Conservation (phyloP, 2,113 vertebrate species). For the Aegotheles bennettii region DNA sequence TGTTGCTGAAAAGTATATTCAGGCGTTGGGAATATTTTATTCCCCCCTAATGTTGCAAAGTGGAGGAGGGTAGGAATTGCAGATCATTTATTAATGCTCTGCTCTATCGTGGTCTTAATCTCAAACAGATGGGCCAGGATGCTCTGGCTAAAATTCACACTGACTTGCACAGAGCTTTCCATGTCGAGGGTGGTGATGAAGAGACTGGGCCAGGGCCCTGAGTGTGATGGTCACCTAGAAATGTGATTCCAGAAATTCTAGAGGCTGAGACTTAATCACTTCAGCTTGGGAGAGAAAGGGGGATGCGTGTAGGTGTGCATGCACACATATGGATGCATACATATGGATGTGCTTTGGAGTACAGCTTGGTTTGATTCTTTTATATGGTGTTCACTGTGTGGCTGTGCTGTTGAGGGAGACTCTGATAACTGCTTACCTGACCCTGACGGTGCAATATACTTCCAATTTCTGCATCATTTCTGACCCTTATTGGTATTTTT, state of each 20-base stretch:
- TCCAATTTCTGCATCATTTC: background rate
- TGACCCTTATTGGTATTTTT: background rate
- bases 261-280: background rate
- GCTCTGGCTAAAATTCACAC: background rate
- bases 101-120: slow-evolving; percentile 24
- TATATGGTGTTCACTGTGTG: background rate
- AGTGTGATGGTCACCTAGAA: background rate
- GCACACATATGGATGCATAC: background rate
- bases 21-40: background rate
- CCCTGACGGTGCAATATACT: background rate
- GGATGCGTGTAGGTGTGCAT: background rate
- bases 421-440: background rate
- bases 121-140: slow-evolving; percentile 12
- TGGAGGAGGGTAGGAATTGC: background rate
- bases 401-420: background rate
- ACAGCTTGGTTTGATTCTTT: background rate
- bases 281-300: background rate
- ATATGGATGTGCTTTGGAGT: background rate
- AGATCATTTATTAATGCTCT: slow-evolving; percentile 37
- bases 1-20: slow-evolving; percentile 6
- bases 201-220: background rate
- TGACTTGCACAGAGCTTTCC: background rate
- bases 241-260: background rate
- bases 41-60: background rate
- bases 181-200: background rate